Evolutionary conservation across 1,140 invertebrate genomes (phyloP), one percentile per base, ranked within the genome.

Genomic region (Linepithema humile): DNA sequence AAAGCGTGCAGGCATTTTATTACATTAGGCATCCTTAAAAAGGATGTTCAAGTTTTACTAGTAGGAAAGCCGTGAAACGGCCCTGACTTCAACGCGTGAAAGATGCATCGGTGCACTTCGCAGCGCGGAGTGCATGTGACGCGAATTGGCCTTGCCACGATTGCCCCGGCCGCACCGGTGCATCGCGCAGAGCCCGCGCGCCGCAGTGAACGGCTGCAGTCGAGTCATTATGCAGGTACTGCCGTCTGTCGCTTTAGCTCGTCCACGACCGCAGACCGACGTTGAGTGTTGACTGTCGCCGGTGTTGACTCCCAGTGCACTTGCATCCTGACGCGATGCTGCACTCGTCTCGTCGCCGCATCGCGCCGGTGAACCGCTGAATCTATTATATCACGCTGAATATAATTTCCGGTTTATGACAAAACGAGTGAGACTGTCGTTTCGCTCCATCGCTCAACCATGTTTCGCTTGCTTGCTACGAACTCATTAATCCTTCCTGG

Each of bases 151-250:
- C 75, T 70, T 80, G 64, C 48, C 75, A 70, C 64, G 64, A 69
- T 80, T 80, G 64, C 40, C 35, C 64, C 48, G 75, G 64, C n/a
- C 35, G 48, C 75, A 78, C 48, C 70, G 45, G 65, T 69, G 86
- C 83, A 85, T 83, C 60, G 84, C 40, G 65, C 60, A 62, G 87
- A 89, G 85, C 85, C 85, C 85, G 90, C 84, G 89, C 90, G 72
- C 70, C 90, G 90, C 90, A 91, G 83, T 84, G 88, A 84, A 89
- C 85, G 90, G 87, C 89, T 88, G 91, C 89, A 92, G 90, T 91
- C 88, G 86, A 90, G 90, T 90, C 90, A 92, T 92, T 92, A 92
- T 92, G 91, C 91, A 92, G 91, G 89, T 91, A 91, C 90, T 86
- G 86, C 87, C 83, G 85, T 69, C 78, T 91, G 90, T 91, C 89